Conservation (phyloP, 2,113 vertebrate genomes). For the Tonatia bakeri region DNA sequence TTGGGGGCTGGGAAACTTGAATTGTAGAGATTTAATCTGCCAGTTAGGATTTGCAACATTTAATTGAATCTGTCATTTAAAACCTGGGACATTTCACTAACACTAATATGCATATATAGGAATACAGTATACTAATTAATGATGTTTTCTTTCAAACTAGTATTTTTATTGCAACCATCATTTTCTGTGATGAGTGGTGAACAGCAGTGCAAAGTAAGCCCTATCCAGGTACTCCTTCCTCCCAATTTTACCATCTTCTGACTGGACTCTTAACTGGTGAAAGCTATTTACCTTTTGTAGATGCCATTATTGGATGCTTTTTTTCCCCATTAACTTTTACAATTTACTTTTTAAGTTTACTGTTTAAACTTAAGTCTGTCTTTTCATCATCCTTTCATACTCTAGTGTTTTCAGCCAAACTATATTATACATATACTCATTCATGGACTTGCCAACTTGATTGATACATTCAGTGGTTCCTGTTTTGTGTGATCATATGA, state of each 20-base stretch:
- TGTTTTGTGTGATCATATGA: background rate
- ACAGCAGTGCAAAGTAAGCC: background rate
- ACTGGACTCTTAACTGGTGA: background rate
- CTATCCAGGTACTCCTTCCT: background rate
- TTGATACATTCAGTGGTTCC: background rate
- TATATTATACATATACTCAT: background rate
- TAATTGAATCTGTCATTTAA: background rate
- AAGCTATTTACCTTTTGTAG: background rate
- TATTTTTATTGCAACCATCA: background rate
- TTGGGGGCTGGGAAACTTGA: background rate
- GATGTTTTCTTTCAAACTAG: background rate
- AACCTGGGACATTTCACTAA: background rate
- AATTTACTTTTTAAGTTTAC: background rate
- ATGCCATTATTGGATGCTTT: background rate
- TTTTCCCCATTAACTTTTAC: background rate
- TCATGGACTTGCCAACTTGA: background rate
- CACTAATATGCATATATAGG: background rate
- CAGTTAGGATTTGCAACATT: background rate
- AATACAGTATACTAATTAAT: background rate
- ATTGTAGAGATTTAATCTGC: slow-evolving; percentile 1
- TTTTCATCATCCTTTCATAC: background rate
- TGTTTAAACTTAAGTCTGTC: background rate
- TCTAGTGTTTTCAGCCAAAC: background rate
- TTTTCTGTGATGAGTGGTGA: background rate
- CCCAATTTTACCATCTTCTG: background rate